Base-by-base conservation (phyloP, 2,113 vertebrate genomes). In the Sigmodon hispidus region DNA sequence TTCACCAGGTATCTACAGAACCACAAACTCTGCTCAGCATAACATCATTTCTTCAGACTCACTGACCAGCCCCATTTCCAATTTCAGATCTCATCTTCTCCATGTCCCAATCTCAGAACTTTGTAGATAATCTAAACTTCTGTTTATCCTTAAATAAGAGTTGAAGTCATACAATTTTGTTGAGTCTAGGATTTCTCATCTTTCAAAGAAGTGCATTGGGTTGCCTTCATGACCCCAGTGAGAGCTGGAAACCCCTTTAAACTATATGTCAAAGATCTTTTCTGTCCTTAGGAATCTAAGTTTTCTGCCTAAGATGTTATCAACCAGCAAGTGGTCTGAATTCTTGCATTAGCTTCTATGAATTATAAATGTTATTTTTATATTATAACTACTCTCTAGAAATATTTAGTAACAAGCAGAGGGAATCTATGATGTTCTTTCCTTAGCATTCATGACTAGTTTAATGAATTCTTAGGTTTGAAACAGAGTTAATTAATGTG, bases 401-500 rank as follows among this genome's bases (percentile, higher is more conserved):
- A 80, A 70, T 69, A 80, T 45, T 73, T 94, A 67, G 48, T 55
- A 16, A 69, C 31, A 48, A 93, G 11, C 72, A 48, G 40, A 31
- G 21, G 9, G 52, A 93, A 63, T 4, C 40, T 75, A 29, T 55
- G 19, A n/a, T 69, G 6, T 61, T 87, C 36, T 83, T 86, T 85
- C 29, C 1, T 96, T 87, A 77, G 31, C 70, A 76, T 67, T 95
- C 75, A 63, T 59, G 79, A 52, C 31, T 55, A 48, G 70, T 90
- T 92, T 87, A 57, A 52, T 50, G 65, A 36, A 79, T 80, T 93
- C 34, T 83, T 43, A 87, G 31, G 69, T 93, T 67, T 89, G 79
- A 34, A 86, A 86, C 1, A 24, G 10, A 80, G 59, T 95, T 92
- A 93, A 40, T 95, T 90, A 89, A 40, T 70, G 50, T 26, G 34